Percentiles rank a stretch among this genome's conserved stretches.
Evolutionary conservation across 2,888 invertebrate genomes (phyloP).

Genomic region (Macrophya annulata): DNA sequence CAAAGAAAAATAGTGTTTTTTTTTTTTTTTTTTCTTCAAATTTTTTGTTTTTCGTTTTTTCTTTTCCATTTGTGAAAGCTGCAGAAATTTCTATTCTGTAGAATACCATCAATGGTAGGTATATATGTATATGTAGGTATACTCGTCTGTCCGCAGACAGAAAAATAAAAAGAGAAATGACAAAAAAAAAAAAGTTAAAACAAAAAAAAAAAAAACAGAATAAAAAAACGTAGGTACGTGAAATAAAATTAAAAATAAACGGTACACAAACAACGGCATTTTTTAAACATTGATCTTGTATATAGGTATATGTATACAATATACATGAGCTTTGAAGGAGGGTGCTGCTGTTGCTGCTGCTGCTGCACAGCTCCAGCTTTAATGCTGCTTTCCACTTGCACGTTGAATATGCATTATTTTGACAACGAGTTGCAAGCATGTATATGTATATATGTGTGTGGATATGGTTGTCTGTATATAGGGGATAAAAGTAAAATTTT

Average conservation of each 20-base stretch:
- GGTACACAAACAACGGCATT: slow-evolving; percentile 17
- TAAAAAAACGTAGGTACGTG: background rate
- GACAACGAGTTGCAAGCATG: background rate
- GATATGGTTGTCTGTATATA: background rate
- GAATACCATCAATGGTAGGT: too few species aligned
- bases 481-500: background rate
- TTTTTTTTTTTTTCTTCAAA: background rate
- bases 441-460: background rate
- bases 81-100: background rate
- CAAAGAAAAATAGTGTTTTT: slow-evolving; percentile 2
- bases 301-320: too few species aligned
- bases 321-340: background rate
- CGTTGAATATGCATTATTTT: slow-evolving; percentile 27
- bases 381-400: background rate
- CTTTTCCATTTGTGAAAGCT: background rate
- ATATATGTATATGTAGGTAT: background rate
- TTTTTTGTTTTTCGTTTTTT: background rate
- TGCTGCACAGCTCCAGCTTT: too few species aligned
- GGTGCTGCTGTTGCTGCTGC: background rate
- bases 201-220: background rate
- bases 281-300: slow-evolving; percentile 10
- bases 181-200: background rate
- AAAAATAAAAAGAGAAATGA: background rate
- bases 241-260: slow-evolving; percentile 15
- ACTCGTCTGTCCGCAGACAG: background rate